Conservation (phyloP, 2,888 invertebrate species). For the Ennomos quercinarius region DNA sequence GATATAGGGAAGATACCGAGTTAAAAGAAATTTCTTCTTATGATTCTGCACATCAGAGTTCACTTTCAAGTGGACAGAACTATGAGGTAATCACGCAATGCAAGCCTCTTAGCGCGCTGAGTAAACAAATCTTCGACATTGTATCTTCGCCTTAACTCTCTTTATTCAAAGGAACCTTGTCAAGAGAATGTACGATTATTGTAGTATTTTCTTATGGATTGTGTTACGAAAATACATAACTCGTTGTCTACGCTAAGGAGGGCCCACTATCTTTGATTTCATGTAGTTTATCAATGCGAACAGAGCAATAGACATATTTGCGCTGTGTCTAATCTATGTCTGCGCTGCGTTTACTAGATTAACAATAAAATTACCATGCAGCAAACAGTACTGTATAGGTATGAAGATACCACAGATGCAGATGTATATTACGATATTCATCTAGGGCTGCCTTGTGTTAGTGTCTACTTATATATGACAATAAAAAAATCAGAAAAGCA, state of each 20-base stretch:
- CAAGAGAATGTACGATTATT: slow-evolving; percentile 84
- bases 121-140: slow-evolving; percentile 83
- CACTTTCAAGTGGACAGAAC: slow-evolving; percentile 57
- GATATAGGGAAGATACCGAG: slow-evolving; percentile 57
- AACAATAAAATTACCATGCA: slow-evolving; percentile 48
- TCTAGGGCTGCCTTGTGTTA: slow-evolving; percentile 15
- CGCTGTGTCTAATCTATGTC: slow-evolving; percentile 64
- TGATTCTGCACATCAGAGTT: slow-evolving; percentile 61
- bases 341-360: slow-evolving; percentile 60
- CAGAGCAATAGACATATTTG: slow-evolving; percentile 73
- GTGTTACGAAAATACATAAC: slow-evolving; percentile 80
- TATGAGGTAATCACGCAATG: slow-evolving; percentile 71
- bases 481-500: too few relatives aligned
- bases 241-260: slow-evolving; percentile 70
- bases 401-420: too few relatives aligned
- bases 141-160: slow-evolving; percentile 81
- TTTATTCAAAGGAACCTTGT: slow-evolving; percentile 83
- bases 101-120: slow-evolving; percentile 70
- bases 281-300: slow-evolving; percentile 79
- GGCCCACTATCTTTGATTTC: slow-evolving; percentile 75
- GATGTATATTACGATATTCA: slow-evolving; percentile 37
- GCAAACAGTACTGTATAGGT: slow-evolving; percentile 10
- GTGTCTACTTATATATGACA: too few relatives aligned
- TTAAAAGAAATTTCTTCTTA: slow-evolving; percentile 58
- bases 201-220: slow-evolving; percentile 80